A percentile compares a stretch with the other conserved stretches of the same genome.
phyloP scores from a whole-genome alignment of 2,888 invertebrate species.

The Cosmopolites sordidus region DNA sequence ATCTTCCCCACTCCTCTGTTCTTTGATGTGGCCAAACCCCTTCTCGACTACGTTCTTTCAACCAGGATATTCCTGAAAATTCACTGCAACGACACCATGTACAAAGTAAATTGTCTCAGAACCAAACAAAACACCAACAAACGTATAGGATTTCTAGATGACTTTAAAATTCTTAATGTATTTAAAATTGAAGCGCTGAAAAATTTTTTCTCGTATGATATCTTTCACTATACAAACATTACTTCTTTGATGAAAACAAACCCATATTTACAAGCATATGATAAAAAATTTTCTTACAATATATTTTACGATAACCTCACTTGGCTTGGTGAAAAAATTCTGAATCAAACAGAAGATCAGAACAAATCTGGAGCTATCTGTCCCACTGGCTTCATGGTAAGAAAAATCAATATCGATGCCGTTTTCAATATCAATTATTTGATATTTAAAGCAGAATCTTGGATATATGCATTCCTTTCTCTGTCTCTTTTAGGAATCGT shows the following conservation, averaged over 20 bases:
- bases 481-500: constrained; percentile 63
- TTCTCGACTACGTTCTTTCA: constrained; percentile 36
- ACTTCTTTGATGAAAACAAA: constrained; percentile 24
- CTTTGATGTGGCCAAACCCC: constrained; percentile 42
- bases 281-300: constrained; percentile 39
- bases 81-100: constrained; percentile 40
- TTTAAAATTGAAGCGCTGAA: constrained; percentile 41
- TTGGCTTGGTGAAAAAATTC: constrained; percentile 29
- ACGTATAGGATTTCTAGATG: not conserved
- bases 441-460: constrained; percentile 45
- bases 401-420: constrained; percentile 1
- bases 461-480: constrained; percentile 62
- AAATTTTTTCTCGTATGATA: constrained; percentile 41
- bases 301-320: constrained; percentile 41
- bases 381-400: constrained; percentile 5
- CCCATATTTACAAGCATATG: constrained; percentile 33
- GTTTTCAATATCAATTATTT: not conserved
- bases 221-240: constrained; percentile 30
- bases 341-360: constrained; percentile 1
- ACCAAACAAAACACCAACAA: constrained; percentile 23
- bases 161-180: constrained; percentile 28
- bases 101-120: constrained; percentile 39
- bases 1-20: constrained; percentile 41
- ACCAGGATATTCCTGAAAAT: constrained; percentile 33
- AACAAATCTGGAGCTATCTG: constrained; percentile 4